These are phyloP conservation scores for Galeopterus variegatus DNA, from an alignment of 2,113 vertebrate genomes.

Conservation along the genomic window DNA sequence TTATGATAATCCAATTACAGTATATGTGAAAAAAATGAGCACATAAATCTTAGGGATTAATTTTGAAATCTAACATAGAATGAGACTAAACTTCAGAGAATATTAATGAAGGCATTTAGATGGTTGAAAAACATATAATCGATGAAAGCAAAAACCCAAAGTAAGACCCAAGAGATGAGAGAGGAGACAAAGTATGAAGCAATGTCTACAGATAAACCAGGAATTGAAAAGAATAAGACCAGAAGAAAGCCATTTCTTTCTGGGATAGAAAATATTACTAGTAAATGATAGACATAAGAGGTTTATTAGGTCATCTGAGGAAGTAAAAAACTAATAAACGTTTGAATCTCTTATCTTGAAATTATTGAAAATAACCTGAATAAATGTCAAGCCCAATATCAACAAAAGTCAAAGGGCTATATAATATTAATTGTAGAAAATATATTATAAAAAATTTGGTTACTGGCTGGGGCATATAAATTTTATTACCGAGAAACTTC, in stretches of 20 bases:
- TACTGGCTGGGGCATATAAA: neutral
- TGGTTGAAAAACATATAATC: neutral
- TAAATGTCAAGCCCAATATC: neutral
- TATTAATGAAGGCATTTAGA: neutral
- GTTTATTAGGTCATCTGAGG: neutral
- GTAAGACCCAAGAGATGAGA: neutral
- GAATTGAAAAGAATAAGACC: neutral
- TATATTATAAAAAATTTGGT: neutral
- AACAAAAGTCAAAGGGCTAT: neutral
- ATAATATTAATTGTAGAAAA: neutral
- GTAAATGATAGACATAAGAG: neutral
- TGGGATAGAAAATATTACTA: neutral
- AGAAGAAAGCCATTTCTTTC: neutral
- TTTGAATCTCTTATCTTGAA: neutral
- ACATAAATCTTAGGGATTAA: neutral
- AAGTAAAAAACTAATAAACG: neutral
- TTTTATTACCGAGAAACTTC: neutral
- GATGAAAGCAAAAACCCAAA: neutral
- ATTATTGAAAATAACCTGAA: neutral
- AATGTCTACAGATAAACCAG: neutral
- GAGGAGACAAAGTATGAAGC: neutral
- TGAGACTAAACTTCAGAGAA: neutral
- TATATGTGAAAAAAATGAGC: neutral
- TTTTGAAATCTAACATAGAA: neutral
- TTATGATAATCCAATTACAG: neutral